Evolutionary conservation across 1,140 invertebrate genomes (phyloP).

Genomic region (Papilio polytes): DNA sequence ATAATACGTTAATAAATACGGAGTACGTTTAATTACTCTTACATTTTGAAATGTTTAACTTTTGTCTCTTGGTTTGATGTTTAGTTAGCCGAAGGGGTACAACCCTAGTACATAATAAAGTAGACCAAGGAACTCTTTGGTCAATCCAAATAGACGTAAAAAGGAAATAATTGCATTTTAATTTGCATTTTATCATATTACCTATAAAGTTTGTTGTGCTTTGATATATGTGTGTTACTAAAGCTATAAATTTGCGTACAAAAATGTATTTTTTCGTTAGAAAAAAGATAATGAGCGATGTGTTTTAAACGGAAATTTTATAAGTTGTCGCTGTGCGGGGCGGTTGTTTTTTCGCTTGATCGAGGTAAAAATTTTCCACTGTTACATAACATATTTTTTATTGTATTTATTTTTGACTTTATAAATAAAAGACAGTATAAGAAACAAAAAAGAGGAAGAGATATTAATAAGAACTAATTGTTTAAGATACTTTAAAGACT

Average conservation of each 20-base stretch:
- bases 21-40: background rate
- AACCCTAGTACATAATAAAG: slow-evolving; percentile 72
- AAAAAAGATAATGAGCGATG: slow-evolving; percentile 80
- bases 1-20: no score
- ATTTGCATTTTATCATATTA: slow-evolving; percentile 51
- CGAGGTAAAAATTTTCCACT: slow-evolving; percentile 71
- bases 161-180: slow-evolving; percentile 45
- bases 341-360: slow-evolving; percentile 71
- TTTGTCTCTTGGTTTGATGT: slow-evolving; percentile 41
- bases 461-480: background rate
- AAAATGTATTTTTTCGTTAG: slow-evolving; percentile 74
- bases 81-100: slow-evolving; percentile 46
- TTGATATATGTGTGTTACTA: slow-evolving; percentile 29
- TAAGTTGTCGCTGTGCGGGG: slow-evolving; percentile 60
- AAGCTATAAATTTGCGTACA: slow-evolving; percentile 48
- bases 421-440: background rate
- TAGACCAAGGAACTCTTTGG: slow-evolving; percentile 69
- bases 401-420: slow-evolving; percentile 40
- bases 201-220: slow-evolving; percentile 51
- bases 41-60: background rate
- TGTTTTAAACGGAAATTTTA: slow-evolving; percentile 83
- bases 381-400: slow-evolving; percentile 61
- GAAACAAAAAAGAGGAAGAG: background rate
- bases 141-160: slow-evolving; percentile 57
- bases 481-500: background rate